Evolutionary conservation across 2,888 invertebrate genomes (phyloP), one percentile per base, ranked within the genome.

Genomic region (Phyllotreta cruciferae): DNA sequence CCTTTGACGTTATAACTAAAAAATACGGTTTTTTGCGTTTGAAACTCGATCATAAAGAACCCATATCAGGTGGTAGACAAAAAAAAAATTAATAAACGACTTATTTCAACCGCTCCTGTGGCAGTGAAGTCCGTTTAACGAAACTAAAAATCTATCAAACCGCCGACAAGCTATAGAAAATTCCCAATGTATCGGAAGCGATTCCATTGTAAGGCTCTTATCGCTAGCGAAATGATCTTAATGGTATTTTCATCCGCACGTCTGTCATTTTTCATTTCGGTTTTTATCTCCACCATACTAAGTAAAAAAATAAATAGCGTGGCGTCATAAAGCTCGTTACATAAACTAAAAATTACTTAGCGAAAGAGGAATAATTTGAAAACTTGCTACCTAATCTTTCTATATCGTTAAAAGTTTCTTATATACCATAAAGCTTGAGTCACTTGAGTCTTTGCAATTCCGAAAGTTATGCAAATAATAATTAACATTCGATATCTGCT

Each of bases 211-310:
- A 50, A 24, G 50, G 52, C 58, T 60, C 63, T 62, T 60, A 67
- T 67, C 67, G 57, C 47, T 53, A 47, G 41, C 56, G 60, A 56
- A 66, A 60, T 54, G 47, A 67, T 60, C 49, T 56, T 64, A 64
- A 67, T 67, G 60, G 62, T 50, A 67, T 67, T 67, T 64, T 62
- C 50, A 62, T 62, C 56, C 62, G 55, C 55, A 60, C 50, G 58
- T 54, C 63, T 56, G 62, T 64, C 67, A 67, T 64, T 63, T 67
- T 67, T 64, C 63, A 67, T 67, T 64, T 52, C n/a, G 34, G 24
- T 47, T 45, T 56, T 56, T 56, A 24, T 24, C 24, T 24, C 24
- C 24, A 24, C 24, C 4, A 24, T 24, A 10, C 34, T n/a, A 1
- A 38, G 36, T 11, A 38, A 36, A 52, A 38, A 37, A 34, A 11